Percentiles rank a stretch among this genome's conserved stretches.
phyloP scores from a whole-genome alignment of 2,888 invertebrate species.

The Synergus gifuensis region DNA sequence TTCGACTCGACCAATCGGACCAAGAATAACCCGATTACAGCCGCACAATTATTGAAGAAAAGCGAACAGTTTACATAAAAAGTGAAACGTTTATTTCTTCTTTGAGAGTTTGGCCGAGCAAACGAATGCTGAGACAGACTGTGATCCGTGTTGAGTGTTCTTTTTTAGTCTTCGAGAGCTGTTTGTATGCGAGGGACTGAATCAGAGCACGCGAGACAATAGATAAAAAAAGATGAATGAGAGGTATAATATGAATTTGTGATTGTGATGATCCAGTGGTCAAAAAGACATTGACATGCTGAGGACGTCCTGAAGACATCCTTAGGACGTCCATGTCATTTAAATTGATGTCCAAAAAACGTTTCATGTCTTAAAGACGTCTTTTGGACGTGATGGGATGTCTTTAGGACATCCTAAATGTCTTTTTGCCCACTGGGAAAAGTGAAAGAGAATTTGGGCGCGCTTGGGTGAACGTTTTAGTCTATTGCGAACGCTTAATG shows the following conservation, averaged over 20 bases:
- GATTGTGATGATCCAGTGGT: slow-evolving; percentile 16
- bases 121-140: slow-evolving; percentile 73
- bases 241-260: slow-evolving; percentile 27
- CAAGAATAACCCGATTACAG: slow-evolving; percentile 13
- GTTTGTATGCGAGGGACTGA: slow-evolving; percentile 62
- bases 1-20: background rate
- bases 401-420: too few species aligned
- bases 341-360: too few species aligned
- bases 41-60: slow-evolving; percentile 39
- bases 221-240: slow-evolving; percentile 48
- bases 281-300: too few species aligned
- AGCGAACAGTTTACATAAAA: slow-evolving; percentile 16
- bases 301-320: too few species aligned
- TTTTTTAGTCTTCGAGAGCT: slow-evolving; percentile 70
- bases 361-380: too few species aligned
- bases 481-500: slow-evolving; percentile 62
- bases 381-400: too few species aligned
- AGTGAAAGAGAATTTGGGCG: slow-evolving; percentile 46
- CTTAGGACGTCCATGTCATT: too few species aligned
- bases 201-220: slow-evolving; percentile 53
- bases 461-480: slow-evolving; percentile 50
- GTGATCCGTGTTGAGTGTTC: slow-evolving; percentile 76
- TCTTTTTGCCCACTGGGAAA: background rate
- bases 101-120: slow-evolving; percentile 57
- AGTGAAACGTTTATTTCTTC: slow-evolving; percentile 42